Evolutionary conservation across 2,888 invertebrate species (phyloP), one percentile per base, ranked within the genome.

Genomic region (Orgyia antiqua): DNA sequence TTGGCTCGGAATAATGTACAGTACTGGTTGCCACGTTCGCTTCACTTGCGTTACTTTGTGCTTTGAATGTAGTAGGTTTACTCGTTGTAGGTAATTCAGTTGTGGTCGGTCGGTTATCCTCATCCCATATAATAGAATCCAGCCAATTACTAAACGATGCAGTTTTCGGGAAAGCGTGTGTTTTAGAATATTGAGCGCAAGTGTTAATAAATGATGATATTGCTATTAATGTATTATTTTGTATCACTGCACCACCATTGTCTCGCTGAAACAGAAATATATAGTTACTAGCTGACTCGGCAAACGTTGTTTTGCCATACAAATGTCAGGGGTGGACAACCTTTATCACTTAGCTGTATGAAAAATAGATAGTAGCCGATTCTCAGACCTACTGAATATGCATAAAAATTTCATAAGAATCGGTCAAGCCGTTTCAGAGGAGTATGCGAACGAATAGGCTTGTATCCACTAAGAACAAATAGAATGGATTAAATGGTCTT

Each of bases 231-330:
- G 77, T 82, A 48, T 75, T 68, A 64, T 84, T 83, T 26, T 86
- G 84, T 17, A 84, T 61, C 0, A 84, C 73, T 1, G 84, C 78
- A 0, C 84, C 84, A 1, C 84, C 84, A 39, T 83, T 74, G 66
- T 86, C 84, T 58, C 58, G 74, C 84, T 86, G 69, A 2, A 63
- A 71, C n/a, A n/a, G n/a, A n/a, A n/a, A n/a, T n/a, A n/a, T n/a
- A n/a, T n/a, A n/a, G n/a, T n/a, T n/a, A n/a, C n/a, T n/a, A n/a
- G n/a, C n/a, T n/a, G n/a, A n/a, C n/a, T n/a, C n/a, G n/a, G n/a
- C n/a, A n/a, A n/a, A n/a, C n/a, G n/a, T n/a, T n/a, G n/a, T n/a
- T n/a, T n/a, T n/a, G n/a, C n/a, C n/a, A n/a, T n/a, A n/a, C n/a
- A n/a, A n/a, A n/a, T n/a, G n/a, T n/a, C n/a, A n/a, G n/a, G n/a